Evolutionary conservation across 37 sponge, comb jelly and placozoan genomes (phyloP).

Genomic region (Aphrocallistes beatrix): DNA sequence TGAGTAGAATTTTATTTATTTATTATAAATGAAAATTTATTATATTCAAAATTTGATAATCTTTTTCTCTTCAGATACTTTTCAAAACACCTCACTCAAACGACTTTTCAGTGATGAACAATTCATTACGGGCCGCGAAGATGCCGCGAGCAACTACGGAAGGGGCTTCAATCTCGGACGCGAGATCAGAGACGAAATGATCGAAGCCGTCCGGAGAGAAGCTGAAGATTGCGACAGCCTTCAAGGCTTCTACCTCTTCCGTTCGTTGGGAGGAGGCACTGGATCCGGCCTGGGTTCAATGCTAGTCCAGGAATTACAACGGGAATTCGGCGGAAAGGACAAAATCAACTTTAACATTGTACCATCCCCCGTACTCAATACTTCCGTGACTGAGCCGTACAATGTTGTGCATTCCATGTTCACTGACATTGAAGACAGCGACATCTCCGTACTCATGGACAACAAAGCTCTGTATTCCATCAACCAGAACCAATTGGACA

Average conservation of each 20-base stretch:
- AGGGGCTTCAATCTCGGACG: not conserved
- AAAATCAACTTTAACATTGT: not conserved
- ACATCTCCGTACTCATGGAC: not conserved
- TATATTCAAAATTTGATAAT: not conserved
- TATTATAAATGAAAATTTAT: not conserved
- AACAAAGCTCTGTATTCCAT: slow-evolving; percentile 7
- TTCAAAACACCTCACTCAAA: not conserved
- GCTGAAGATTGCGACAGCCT: not conserved
- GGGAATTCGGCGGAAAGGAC: slow-evolving; percentile 16
- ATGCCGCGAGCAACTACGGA: not conserved
- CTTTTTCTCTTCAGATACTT: not conserved
- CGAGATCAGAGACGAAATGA: slow-evolving; percentile 5
- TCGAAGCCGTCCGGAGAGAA: not conserved
- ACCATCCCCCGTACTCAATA: not conserved
- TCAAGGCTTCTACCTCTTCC: not conserved
- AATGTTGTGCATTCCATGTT: slow-evolving; percentile 8
- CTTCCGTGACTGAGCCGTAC: slow-evolving; percentile 1
- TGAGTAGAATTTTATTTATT: not conserved
- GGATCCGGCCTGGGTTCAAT: not conserved
- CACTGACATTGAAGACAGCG: not conserved
- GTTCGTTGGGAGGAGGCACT: not conserved
- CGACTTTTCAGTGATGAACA: not conserved
- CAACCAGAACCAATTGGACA: not conserved
- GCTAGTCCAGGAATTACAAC: not conserved
- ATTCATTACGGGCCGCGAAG: not conserved